Percentiles rank a stretch among this genome's conserved stretches.
These are phyloP conservation scores for Patiria miniata DNA, from an alignment of 35 echinoderm and acorn worm species.

Conservation along the genomic window DNA sequence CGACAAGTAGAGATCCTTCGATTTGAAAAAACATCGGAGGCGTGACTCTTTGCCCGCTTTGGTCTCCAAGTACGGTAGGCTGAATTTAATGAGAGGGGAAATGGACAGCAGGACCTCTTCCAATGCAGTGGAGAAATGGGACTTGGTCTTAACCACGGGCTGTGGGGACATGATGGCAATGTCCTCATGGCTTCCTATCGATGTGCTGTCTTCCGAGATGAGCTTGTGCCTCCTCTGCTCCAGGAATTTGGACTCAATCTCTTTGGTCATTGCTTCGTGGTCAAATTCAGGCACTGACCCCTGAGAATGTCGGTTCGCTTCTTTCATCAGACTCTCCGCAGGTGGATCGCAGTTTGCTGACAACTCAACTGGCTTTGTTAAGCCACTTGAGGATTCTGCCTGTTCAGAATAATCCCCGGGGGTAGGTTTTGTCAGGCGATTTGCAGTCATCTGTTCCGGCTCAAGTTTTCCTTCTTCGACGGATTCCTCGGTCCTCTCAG, in stretches of 20 bases:
- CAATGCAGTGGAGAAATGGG: constrained; percentile 44
- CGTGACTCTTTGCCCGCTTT: constrained; percentile 57
- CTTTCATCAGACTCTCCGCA: too few species aligned
- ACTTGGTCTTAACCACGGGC: not conserved
- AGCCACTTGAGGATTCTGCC: too few species aligned
- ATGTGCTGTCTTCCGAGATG: not conserved
- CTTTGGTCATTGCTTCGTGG: constrained; percentile 31
- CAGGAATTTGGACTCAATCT: constrained; percentile 20
- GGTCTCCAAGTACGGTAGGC: constrained; percentile 72
- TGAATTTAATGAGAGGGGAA: constrained; percentile 59
- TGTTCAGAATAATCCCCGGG: too few species aligned
- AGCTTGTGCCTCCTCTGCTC: constrained; percentile 10
- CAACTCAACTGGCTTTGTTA: too few species aligned
- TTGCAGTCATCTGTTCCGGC: too few species aligned
- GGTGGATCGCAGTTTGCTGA: too few species aligned
- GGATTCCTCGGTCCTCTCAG: too few species aligned
- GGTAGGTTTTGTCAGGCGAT: too few species aligned
- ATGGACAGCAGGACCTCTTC: constrained; percentile 53
- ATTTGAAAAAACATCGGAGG: constrained; percentile 46
- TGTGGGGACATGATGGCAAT: not conserved
- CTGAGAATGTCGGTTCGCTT: not conserved
- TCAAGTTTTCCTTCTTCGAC: too few species aligned
- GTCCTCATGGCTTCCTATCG: constrained; percentile 7
- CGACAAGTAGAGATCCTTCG: constrained; percentile 60
- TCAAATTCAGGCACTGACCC: constrained; percentile 7